Base-by-base conservation (phyloP, 1,140 invertebrate species). In the Luehdorfia chinensis region DNA sequence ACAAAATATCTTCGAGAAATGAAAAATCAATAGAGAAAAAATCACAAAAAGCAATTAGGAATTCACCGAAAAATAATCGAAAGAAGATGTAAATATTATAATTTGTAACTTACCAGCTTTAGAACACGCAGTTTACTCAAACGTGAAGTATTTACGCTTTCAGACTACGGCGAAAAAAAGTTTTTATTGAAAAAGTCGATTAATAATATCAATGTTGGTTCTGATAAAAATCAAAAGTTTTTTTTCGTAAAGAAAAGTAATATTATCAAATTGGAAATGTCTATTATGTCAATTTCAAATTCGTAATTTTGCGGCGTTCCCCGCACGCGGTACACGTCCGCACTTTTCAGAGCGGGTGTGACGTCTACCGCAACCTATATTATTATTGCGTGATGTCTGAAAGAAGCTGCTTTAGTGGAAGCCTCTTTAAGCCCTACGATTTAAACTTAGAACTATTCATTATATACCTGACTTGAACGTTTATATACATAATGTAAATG, bases 291-390 rank as follows among this genome's bases (percentile, higher is more conserved):
- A 21, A 21, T 21, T 21, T 21, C 3, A 21, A 21, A 15, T 41
- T 27, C 37, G 21, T 41, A 41, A 14, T 8, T 14, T 1, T 4
- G 12, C 37, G 13, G 21, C 37, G 19, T 27, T 13, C 8, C 12
- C 11, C 13, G 19, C 36, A 15, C 9, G 36, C 36, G 36, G 9
- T 16, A n/a, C 9, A 41, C 69, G 71, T 59, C 63, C 61, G 59
- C 6, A 34, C 54, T 28, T 37, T 48, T 15, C 31, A 51, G 45
- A 54, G 47, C 51, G 28, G 53, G 55, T 60, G 62, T 63, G 66
- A 63, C 59, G 50, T 75, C 69, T 77, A 58, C 55, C 30, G 52
- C 55, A 59, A 53, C 56, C 59, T 66, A 69, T 64, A 66, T 60
- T 69, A 55, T 63, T 57, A 46, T 50, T 45, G 11, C 43, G 25